Evolutionary conservation across 30 jellyfish, hydroid and myxozoan species (phyloP), one percentile per base, ranked within the genome.

Genomic region (Hydractinia symbiolongicarpus): DNA sequence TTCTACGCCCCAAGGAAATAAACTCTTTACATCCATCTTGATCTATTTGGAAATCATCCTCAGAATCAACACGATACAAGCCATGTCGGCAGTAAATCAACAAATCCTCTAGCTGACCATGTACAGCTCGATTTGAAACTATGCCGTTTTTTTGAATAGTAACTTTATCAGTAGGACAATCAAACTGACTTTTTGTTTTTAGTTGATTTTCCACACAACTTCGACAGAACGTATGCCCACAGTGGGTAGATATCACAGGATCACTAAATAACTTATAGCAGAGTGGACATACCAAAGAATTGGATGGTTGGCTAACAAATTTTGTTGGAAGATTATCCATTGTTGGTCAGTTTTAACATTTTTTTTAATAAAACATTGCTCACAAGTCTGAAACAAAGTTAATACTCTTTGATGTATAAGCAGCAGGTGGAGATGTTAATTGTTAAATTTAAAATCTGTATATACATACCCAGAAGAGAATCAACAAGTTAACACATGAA

Each of bases 171-270:
- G 83, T 20, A 4, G 97, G 97, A 60, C 97, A 90, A 55, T 44
- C 40, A 17, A 30, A 8, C 40, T 61, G 60, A 11, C 16, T 66
- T 6, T 79, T 82, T 10, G 81, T 19, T 53, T 50, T 79, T 10
- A 53, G 8, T 61, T 54, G 60, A 50, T 61, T 76, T 10, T 54
- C 79, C 4, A 79, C 74, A 57, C 97, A 90, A 14, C 54, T 73
- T 62, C 74, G 50, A 67, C 97, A 90, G 58, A 90, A 90, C 51
- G 97, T 85, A 72, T 90, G 97, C 4, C 97, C 97, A 82, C 97
- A 90, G 17, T 85, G 70, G 7, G 89, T 90, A 6, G 97, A 90
- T 15, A 90, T 90, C 10, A 86, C 95, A 8, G 97, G 97, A 10
- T 86, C 84, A 6, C 72, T 14, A 60, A 90, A 90, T 58, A 90